Conservation (phyloP, 1,140 invertebrate species). For the Asbolus verrucosus region DNA sequence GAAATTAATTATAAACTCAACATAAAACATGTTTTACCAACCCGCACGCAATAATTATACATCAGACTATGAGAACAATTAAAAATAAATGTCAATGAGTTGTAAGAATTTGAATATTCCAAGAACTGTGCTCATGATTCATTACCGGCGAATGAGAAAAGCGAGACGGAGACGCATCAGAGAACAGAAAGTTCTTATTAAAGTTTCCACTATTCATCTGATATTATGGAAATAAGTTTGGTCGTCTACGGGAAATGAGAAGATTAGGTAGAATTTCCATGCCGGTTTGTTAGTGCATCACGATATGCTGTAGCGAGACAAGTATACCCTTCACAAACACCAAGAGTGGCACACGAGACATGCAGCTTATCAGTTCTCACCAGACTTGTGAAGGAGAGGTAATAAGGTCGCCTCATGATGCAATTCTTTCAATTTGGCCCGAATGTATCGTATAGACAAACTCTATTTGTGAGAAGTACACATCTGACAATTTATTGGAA, state of each 20-base stretch:
- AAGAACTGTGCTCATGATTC: neutral
- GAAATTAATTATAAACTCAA: no score
- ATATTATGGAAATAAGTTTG: slow-evolving; percentile 51
- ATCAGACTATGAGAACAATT: no score
- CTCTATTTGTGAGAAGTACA: no score
- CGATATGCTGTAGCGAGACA: slow-evolving; percentile 17
- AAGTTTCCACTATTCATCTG: slow-evolving; percentile 49
- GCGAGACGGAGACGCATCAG: slow-evolving; percentile 4
- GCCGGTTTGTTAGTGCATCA: slow-evolving; percentile 30
- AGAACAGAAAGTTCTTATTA: slow-evolving; percentile 47
- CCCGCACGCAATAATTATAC: no score
- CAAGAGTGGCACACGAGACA: slow-evolving; percentile 14
- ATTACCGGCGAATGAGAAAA: slow-evolving; percentile 1
- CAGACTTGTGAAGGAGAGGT: slow-evolving; percentile 14
- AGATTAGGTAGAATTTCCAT: slow-evolving; percentile 47
- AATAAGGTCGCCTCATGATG: neutral
- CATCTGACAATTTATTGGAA: no score
- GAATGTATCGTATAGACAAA: no score
- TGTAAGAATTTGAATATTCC: neutral
- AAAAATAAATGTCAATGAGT: neutral
- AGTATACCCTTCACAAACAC: slow-evolving; percentile 19
- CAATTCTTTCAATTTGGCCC: slow-evolving; percentile 8
- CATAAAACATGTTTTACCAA: no score
- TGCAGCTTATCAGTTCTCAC: slow-evolving; percentile 35
- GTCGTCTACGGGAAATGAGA: slow-evolving; percentile 47